Base-by-base conservation (phyloP, 2,113 vertebrate genomes). In the Crotalus horridus region DNA sequence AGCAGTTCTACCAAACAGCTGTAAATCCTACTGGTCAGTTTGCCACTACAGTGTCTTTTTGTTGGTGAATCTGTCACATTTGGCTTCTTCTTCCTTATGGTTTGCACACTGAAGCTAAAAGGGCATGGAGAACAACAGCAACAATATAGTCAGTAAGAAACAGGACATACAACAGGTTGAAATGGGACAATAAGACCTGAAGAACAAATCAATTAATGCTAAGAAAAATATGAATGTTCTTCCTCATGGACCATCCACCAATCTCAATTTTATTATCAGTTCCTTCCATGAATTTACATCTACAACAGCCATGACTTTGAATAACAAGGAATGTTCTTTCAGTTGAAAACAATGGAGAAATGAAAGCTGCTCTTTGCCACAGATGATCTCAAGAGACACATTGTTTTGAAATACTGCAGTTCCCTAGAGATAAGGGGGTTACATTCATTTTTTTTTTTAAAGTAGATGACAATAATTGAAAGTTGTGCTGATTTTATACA, bases 341-440 rank as follows among this genome's bases (percentile, higher is more conserved):
- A 0, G 0, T 26, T 56, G 33, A 29, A 92, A 61, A 81, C 91
- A 39, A 88, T 53, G 88, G 39, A 58, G 55, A 61, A 86, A 81
- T 21, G 85, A 85, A 89, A 51, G 53, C 10, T 20, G 61, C 56
- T 92, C 20, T 55, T 95, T 96, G 93, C 94, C 93, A 24, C 90
- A 94, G 90, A 94, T 94, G 95, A 95, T 96, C 96, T 92, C 43
- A 24, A 94, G 93, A 96, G 94, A 89, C 93, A 86, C 88, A 91
- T 90, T 95, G 86, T 94, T 88, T 86, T 90, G n/a, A 29, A 58
- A 11, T 1, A 11, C 88, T 85, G 93, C 85, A 90, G 46, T 13
- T 90, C 89, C 61, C 88, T 81, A 26, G 81, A 21, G 20, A 81
- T 1, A 7, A 43, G 17, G 17, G 33, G 33, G 33, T 43, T 81